These are phyloP conservation scores for Catamblyrhynchus diadema DNA, from an alignment of 2,797 vertebrate species.

Conservation along the genomic window DNA sequence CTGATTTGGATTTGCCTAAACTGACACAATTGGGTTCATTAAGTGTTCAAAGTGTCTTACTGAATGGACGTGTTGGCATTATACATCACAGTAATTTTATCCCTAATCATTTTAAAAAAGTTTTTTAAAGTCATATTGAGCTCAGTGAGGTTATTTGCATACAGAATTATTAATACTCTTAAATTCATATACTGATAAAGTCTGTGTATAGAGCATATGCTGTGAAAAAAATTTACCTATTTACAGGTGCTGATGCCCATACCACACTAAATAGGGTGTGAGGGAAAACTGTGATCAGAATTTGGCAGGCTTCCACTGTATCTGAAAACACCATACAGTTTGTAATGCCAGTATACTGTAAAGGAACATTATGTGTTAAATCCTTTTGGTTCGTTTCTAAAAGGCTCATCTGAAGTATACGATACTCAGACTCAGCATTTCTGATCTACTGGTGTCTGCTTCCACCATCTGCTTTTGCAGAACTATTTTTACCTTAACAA, in stretches of 20 bases:
- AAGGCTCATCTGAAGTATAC: neutral
- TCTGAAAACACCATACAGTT: neutral
- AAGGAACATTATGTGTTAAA: neutral
- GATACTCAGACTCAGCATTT: neutral
- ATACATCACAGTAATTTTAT: neutral
- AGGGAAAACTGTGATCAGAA: neutral
- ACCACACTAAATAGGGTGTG: neutral
- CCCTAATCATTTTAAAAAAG: neutral
- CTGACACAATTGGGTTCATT: neutral
- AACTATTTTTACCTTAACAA: slow-evolving; percentile 33
- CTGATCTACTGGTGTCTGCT: neutral
- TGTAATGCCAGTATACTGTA: neutral
- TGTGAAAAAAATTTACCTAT: neutral
- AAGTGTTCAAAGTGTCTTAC: neutral
- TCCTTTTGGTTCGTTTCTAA: neutral
- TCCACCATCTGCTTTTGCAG: slow-evolving; percentile 6
- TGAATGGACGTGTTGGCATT: neutral
- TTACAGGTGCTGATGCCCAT: neutral
- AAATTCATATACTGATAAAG: neutral
- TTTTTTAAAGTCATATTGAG: neutral
- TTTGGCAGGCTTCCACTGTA: neutral
- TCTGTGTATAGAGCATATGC: neutral
- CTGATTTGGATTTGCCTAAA: neutral
- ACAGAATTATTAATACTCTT: neutral
- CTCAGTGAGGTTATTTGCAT: neutral